Percentiles rank a stretch among this genome's conserved stretches.
These are phyloP conservation scores for Martes martes DNA, from an alignment of 2,113 vertebrate species.

Conservation along the genomic window DNA sequence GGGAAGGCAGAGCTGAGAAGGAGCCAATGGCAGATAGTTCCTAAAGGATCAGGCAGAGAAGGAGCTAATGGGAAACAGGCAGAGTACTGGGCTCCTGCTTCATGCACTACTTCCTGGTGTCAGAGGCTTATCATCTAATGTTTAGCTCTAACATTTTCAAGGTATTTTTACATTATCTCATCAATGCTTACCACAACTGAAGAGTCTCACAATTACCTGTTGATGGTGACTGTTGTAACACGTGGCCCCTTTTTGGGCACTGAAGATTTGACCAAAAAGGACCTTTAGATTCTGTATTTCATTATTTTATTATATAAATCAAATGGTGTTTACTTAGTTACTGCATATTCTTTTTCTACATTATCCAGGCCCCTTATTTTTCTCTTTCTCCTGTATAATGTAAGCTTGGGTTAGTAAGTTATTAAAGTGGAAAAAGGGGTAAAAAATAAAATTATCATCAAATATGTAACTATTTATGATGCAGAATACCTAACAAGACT, in stretches of 20 bases:
- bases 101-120: not conserved
- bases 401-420: constrained; percentile 2
- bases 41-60: not conserved
- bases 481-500: not conserved
- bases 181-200: not conserved
- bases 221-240: not conserved
- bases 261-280: not conserved
- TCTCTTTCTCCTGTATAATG: not conserved
- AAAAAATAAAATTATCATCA: constrained; percentile 19
- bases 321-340: not conserved
- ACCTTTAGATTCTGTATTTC: not conserved
- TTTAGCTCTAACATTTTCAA: not conserved
- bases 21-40: not conserved
- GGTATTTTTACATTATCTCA: not conserved
- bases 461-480: not conserved
- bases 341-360: not conserved
- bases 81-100: not conserved
- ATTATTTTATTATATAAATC: not conserved
- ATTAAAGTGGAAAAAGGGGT: not conserved
- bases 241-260: not conserved
- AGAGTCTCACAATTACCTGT: not conserved
- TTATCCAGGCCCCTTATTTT: not conserved
- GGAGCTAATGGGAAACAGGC: not conserved
- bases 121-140: not conserved
- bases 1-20: not conserved